Evolutionary conservation across 2,113 vertebrate species (phyloP).

Genomic region (Rhegmatorhina hoffmannsi): DNA sequence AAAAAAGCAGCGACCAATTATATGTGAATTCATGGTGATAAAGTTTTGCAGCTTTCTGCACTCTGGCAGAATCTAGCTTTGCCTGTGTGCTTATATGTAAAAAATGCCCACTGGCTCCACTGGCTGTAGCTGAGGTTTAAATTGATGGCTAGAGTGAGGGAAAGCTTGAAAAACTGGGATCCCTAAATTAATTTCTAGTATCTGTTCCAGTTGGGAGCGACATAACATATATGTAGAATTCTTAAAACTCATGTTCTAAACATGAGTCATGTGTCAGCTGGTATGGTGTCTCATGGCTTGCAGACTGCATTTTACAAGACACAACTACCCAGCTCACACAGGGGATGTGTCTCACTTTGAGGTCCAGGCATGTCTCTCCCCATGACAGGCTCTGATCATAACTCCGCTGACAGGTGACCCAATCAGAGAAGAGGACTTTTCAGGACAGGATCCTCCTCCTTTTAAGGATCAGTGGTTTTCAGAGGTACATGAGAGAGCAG

Average conservation of each 20-base stretch:
- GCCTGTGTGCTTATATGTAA: background rate
- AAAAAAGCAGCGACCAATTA: background rate
- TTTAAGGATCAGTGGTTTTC: background rate
- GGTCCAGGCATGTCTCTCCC: background rate
- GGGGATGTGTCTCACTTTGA: background rate
- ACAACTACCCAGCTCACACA: background rate
- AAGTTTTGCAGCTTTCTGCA: background rate
- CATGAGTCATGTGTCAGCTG: background rate
- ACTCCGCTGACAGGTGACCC: background rate
- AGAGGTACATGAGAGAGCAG: background rate
- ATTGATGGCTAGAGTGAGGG: background rate
- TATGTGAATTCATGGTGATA: background rate
- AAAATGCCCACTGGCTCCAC: background rate
- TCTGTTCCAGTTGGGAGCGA: background rate
- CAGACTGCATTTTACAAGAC: background rate
- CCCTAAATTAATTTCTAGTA: background rate
- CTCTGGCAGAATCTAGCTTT: background rate
- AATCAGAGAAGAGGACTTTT: background rate
- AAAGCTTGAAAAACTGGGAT: background rate
- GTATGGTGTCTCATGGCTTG: fast-evolving
- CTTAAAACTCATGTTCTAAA: background rate
- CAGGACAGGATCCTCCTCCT: background rate
- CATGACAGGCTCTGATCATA: fast-evolving
- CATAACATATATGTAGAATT: fast-evolving
- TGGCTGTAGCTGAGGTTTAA: background rate